A percentile compares a stretch with the other conserved stretches of the same genome.
Conservation (phyloP, 2,797 vertebrate genomes). For the Manis javanica region DNA sequence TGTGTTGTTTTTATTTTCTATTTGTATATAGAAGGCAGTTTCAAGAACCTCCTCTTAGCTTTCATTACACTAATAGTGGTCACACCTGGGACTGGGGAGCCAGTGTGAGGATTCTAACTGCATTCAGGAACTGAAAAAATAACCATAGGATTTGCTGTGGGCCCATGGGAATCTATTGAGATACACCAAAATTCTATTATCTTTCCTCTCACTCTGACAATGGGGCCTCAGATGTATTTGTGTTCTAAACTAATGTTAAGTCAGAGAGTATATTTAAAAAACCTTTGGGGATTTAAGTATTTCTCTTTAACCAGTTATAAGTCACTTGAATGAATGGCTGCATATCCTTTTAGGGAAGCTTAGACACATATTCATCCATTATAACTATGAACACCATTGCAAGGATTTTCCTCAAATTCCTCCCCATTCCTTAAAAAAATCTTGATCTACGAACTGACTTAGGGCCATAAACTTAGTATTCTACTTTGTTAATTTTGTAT, state of each 20-base stretch:
- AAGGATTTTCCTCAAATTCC: not conserved
- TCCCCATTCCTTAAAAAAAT: not conserved
- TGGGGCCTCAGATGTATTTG: not conserved
- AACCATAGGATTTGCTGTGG: not conserved
- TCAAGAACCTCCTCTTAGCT: not conserved
- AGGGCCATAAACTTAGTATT: not conserved
- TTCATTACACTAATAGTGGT: not conserved
- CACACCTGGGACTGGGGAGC: not conserved
- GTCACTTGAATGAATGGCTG: not conserved
- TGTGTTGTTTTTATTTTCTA: not conserved
- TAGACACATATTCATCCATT: not conserved
- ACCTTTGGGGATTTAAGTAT: not conserved
- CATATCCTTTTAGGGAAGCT: not conserved
- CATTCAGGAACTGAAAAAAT: not conserved
- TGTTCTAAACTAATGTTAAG: not conserved
- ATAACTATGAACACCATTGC: not conserved
- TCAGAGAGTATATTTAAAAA: not conserved
- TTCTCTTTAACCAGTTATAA: not conserved
- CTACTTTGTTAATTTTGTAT: not conserved
- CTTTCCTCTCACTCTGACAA: not conserved
- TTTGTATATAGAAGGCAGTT: not conserved
- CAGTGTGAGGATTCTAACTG: not conserved
- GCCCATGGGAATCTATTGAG: not conserved
- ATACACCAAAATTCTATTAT: not conserved
- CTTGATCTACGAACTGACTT: not conserved